Percentiles rank a stretch among this genome's conserved stretches.
These are phyloP conservation scores for Nemotelus nigrinus DNA, from an alignment of 2,888 invertebrate genomes.

Conservation along the genomic window DNA sequence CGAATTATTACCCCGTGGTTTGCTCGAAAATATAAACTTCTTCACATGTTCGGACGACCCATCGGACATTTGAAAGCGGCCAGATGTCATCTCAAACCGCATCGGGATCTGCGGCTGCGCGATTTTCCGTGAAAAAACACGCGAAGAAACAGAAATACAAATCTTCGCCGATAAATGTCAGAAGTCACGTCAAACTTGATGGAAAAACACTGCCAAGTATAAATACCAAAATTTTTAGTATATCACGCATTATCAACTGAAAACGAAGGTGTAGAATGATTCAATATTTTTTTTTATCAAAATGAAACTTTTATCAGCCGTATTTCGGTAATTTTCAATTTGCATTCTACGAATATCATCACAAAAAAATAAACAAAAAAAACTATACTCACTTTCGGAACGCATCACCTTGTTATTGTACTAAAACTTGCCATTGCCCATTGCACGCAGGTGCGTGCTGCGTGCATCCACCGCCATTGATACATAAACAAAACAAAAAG, in stretches of 20 bases:
- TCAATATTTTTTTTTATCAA: no score
- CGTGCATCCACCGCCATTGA: conserved; percentile 37
- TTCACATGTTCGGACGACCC: conserved; percentile 76
- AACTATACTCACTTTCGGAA: neutral
- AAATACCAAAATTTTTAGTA: neutral
- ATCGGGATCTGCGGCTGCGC: conserved; percentile 39
- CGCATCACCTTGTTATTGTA: conserved; percentile 7
- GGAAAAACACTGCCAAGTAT: neutral
- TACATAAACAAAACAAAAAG: conserved; percentile 44
- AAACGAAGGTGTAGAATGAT: no score
- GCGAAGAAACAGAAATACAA: conserved; percentile 2
- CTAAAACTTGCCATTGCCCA: conserved; percentile 17
- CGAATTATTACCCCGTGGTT: conserved; percentile 61
- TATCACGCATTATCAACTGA: neutral
- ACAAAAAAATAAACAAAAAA: neutral
- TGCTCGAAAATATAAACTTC: conserved; percentile 83
- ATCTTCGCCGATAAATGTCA: conserved; percentile 2
- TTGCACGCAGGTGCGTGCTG: conserved; percentile 39
- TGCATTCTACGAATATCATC: no score
- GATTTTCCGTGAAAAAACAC: neutral
- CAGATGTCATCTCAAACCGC: conserved; percentile 58
- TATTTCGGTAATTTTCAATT: no score
- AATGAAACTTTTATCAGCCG: no score
- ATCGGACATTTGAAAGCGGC: conserved; percentile 70
- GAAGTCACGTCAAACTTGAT: neutral